A percentile compares a stretch with the other conserved stretches of the same genome.
Conservation (phyloP, 2,888 invertebrate genomes). For the Liopterus haemorrhoidalis region DNA sequence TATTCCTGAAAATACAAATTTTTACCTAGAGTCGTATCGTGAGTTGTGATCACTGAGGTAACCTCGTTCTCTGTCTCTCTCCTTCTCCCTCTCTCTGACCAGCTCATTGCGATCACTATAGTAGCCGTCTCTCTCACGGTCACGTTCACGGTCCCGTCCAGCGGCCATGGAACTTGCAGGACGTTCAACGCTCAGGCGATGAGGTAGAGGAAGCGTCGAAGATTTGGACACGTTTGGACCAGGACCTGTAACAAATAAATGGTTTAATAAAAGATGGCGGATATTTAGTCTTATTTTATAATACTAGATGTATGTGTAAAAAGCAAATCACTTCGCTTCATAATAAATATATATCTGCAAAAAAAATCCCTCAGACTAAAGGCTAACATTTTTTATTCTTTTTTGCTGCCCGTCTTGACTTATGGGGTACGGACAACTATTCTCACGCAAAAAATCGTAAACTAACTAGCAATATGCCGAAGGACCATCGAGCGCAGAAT, state of each 20-base stretch:
- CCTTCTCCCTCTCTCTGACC: slow-evolving; percentile 67
- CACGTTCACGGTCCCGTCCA: slow-evolving; percentile 49
- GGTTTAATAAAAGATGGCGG: not conserved
- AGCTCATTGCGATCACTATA: slow-evolving; percentile 86
- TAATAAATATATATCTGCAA: too few species aligned
- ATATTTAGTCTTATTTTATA: too few species aligned
- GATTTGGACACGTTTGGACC: slow-evolving; percentile 68
- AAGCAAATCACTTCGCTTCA: too few species aligned
- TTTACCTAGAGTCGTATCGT: not conserved
- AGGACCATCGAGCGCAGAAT: too few species aligned
- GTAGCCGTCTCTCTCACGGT: slow-evolving; percentile 72
- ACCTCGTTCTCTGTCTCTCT: slow-evolving; percentile 59
- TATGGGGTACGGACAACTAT: too few species aligned
- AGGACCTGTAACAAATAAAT: slow-evolving; percentile 44
- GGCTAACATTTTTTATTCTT: too few species aligned
- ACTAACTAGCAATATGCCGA: too few species aligned
- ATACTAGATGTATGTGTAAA: too few species aligned
- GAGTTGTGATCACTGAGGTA: slow-evolving; percentile 77
- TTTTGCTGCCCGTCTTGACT: too few species aligned
- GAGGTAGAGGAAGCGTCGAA: slow-evolving; percentile 74
- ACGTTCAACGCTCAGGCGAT: slow-evolving; percentile 60
- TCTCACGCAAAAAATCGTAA: too few species aligned
- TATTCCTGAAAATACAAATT: too few species aligned
- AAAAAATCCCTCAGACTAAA: too few species aligned
- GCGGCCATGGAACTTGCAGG: slow-evolving; percentile 48